These are phyloP conservation scores for Suillia variegata DNA, from an alignment of 2,888 invertebrate genomes.

Conservation along the genomic window DNA sequence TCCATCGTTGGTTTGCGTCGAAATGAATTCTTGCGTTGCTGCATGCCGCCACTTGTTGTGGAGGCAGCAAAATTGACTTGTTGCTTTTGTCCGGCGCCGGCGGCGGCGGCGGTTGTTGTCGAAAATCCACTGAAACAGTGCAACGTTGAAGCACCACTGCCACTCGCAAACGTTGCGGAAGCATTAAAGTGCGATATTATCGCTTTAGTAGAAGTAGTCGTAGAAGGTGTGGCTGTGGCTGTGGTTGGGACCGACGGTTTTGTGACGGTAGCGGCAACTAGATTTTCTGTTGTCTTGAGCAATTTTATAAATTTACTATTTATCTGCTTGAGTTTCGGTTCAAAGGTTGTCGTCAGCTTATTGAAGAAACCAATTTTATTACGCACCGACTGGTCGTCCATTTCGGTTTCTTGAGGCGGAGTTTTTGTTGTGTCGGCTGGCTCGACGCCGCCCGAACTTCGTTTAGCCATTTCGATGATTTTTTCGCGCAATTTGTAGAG, in stretches of 20 bases:
- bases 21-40: conserved; percentile 38
- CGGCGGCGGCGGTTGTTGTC: neutral
- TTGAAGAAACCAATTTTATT: conserved; percentile 47
- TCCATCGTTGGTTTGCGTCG: conserved; percentile 50
- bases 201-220: neutral
- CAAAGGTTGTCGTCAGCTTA: conserved; percentile 40
- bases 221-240: neutral
- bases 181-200: too few relatives aligned
- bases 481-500: neutral
- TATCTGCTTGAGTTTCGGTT: conserved; percentile 23
- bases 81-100: conserved; percentile 3
- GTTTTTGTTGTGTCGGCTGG: too few relatives aligned
- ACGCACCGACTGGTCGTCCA: conserved; percentile 24
- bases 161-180: too few relatives aligned
- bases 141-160: conserved; percentile 32
- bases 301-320: conserved; percentile 34
- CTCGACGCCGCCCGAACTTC: neutral
- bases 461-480: neutral
- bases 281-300: conserved; percentile 28
- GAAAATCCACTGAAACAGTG: neutral
- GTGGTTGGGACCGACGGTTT: too few relatives aligned
- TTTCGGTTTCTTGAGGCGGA: too few relatives aligned
- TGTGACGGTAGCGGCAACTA: conserved; percentile 12
- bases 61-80: neutral
- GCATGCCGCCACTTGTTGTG: conserved; percentile 16